Evolutionary conservation across 2,888 invertebrate genomes (phyloP).

Genomic region (Trimorus sp.): DNA sequence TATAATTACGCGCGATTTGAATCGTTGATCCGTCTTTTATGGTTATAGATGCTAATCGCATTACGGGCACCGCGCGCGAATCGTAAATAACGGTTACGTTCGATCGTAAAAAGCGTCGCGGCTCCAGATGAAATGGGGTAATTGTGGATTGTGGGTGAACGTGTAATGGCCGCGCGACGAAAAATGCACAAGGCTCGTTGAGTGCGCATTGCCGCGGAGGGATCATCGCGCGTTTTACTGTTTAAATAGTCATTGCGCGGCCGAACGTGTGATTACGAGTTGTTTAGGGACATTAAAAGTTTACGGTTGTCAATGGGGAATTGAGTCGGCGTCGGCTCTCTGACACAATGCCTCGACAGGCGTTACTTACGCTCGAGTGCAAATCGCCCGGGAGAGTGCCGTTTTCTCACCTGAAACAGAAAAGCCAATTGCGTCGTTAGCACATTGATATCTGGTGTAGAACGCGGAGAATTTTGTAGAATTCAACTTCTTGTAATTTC

Average conservation of each 20-base stretch:
- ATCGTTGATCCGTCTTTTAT: conserved; percentile 63
- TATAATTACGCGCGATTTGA: conserved; percentile 63
- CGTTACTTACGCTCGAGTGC: too few relatives aligned
- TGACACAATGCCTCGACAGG: too few relatives aligned
- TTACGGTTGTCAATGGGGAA: too few relatives aligned
- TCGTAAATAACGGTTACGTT: conserved; percentile 63
- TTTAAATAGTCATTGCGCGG: neutral
- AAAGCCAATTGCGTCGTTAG: neutral
- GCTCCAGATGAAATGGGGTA: conserved; percentile 60
- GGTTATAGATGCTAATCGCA: conserved; percentile 64
- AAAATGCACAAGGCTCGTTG: conserved; percentile 23
- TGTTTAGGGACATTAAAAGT: too few relatives aligned
- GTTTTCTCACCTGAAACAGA: conserved; percentile 49
- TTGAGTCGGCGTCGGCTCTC: too few relatives aligned
- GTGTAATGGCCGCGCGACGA: conserved; percentile 37
- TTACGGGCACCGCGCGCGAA: conserved; percentile 57
- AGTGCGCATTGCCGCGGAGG: neutral
- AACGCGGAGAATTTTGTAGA: too few relatives aligned
- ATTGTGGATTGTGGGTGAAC: conserved; percentile 57
- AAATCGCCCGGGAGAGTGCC: too few relatives aligned
- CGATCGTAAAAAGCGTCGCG: conserved; percentile 59
- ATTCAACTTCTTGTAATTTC: too few relatives aligned
- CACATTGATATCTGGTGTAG: too few relatives aligned
- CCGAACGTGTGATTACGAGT: too few relatives aligned
- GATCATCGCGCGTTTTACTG: neutral